phyloP scores from a whole-genome alignment of 2,888 invertebrate genomes.

The Lymantria monacha region DNA sequence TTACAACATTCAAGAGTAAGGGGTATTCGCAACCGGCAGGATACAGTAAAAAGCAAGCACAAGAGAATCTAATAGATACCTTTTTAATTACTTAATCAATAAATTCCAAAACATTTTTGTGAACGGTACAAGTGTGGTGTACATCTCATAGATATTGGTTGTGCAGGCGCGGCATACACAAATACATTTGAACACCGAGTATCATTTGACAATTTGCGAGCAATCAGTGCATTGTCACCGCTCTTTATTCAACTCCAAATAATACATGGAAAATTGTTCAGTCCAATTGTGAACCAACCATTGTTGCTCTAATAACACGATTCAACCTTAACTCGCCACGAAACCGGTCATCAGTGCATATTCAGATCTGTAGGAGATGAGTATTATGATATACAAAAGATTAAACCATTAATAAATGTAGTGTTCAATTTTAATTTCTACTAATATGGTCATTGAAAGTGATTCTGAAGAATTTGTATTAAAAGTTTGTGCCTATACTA shows the following conservation, averaged over 20 bases:
- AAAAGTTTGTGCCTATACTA: not conserved
- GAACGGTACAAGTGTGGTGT: conserved; percentile 11
- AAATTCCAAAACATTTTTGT: conserved; percentile 14
- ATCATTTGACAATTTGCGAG: conserved; percentile 82
- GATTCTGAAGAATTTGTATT: not conserved
- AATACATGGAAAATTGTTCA: conserved; percentile 81
- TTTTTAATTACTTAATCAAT: not conserved
- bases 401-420: conserved; percentile 6
- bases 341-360: conserved; percentile 66
- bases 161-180: conserved; percentile 71
- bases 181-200: conserved; percentile 71
- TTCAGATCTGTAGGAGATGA: conserved; percentile 50
- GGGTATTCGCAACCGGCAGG: too few relatives aligned
- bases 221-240: conserved; percentile 81
- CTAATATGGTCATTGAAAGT: conserved; percentile 9
- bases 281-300: conserved; percentile 67
- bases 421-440: conserved; percentile 8
- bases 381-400: conserved; percentile 23
- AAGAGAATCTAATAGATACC: too few relatives aligned
- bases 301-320: conserved; percentile 79
- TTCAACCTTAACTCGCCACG: conserved; percentile 66
- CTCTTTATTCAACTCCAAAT: conserved; percentile 80
- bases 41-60: too few relatives aligned
- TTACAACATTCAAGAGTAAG: too few relatives aligned
- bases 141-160: conserved; percentile 56